These are phyloP conservation scores for Zaprionus taronus DNA, from an alignment of 1,140 invertebrate species.

Conservation along the genomic window DNA sequence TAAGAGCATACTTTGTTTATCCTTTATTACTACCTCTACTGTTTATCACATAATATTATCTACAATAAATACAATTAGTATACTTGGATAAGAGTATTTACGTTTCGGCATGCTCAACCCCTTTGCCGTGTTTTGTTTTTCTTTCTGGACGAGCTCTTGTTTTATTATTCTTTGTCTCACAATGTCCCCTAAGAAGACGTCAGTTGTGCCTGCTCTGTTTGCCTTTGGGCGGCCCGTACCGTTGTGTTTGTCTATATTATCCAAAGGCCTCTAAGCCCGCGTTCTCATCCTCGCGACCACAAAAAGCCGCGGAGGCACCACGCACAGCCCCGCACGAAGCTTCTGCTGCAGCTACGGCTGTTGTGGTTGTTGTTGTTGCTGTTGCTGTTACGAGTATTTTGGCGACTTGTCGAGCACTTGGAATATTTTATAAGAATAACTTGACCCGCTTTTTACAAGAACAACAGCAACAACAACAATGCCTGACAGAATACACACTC, in stretches of 20 bases:
- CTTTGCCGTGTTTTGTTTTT: constrained; percentile 59
- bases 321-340: constrained; percentile 9
- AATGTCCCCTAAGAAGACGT: constrained; percentile 74
- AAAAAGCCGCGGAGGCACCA: constrained; percentile 24
- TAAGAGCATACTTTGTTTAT: background rate
- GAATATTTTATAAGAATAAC: constrained; percentile 82
- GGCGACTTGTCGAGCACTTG: constrained; percentile 66
- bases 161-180: constrained; percentile 59
- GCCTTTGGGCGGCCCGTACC: constrained; percentile 35
- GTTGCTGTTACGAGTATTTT: constrained; percentile 56
- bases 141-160: constrained; percentile 50
- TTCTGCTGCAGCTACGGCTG: constrained; percentile 18
- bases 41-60: background rate
- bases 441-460: constrained; percentile 70
- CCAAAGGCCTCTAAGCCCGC: constrained; percentile 46
- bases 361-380: constrained; percentile 23
- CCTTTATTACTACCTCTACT: background rate
- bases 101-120: constrained; percentile 7
- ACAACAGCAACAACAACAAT: constrained; percentile 34
- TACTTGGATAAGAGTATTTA: constrained; percentile 21
- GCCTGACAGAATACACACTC: constrained; percentile 34
- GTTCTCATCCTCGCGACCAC: constrained; percentile 6
- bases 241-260: constrained; percentile 50
- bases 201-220: constrained; percentile 24
- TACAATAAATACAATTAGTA: background rate